These are phyloP conservation scores for Pseudomyrmex dendroicus DNA, from an alignment of 1,140 invertebrate genomes.

Conservation along the genomic window DNA sequence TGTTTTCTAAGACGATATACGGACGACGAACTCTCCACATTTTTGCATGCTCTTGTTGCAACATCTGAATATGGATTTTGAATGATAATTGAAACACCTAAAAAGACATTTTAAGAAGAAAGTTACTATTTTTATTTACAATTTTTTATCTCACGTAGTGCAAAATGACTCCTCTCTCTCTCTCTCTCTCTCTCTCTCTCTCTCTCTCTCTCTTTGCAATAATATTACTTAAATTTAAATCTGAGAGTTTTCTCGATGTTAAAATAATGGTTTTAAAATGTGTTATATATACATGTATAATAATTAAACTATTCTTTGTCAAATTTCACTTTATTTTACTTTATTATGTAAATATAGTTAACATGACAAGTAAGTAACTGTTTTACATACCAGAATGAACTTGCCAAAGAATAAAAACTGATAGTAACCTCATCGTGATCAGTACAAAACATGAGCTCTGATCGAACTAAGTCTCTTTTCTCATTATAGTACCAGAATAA, in stretches of 20 bases:
- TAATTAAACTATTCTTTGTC: not conserved
- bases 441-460: conserved; percentile 45
- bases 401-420: conserved; percentile 36
- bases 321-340: not conserved
- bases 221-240: conserved; percentile 16
- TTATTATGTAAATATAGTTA: not conserved
- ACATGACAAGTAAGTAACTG: not conserved
- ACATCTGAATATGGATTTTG: not conserved
- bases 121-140: not conserved
- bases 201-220: not conserved
- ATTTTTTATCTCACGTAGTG: no score
- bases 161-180: no score
- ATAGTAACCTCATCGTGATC: conserved; percentile 60
- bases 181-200: no score
- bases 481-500: conserved; percentile 15
- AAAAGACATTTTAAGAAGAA: not conserved
- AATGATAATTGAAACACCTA: not conserved
- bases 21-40: conserved; percentile 60
- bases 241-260: not conserved
- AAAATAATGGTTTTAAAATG: not conserved
- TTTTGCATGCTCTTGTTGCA: conserved; percentile 71
- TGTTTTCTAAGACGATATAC: conserved; percentile 79
- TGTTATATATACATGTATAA: not conserved
- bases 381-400: conserved; percentile 56
- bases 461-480: conserved; percentile 57